Evolutionary conservation across 2,797 vertebrate species (phyloP), one percentile per base, ranked within the genome.

Genomic region (Mustela erminea): DNA sequence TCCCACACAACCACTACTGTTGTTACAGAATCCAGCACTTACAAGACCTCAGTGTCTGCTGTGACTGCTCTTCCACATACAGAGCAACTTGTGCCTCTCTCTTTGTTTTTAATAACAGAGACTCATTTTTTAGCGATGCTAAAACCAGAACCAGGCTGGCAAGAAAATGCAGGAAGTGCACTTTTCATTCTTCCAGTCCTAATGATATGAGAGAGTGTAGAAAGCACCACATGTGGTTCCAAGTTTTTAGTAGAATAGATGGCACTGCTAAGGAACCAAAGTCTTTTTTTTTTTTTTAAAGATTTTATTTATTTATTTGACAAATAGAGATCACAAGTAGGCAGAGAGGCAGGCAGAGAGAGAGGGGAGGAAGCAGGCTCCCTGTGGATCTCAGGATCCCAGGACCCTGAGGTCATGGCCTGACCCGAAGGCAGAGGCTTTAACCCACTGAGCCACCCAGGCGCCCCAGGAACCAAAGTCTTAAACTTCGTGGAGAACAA

Each of bases 1-100:
- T 13, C 5, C 2, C 14, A 77, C 3, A 12, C 2, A 18, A 2
- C 14, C 46, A 9, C 43, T 17, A 2, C n/a, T 43, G 1, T 29
- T 81, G 83, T 32, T 46, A 9, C 35, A 86, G n/a, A 89, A 54
- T 64, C 25, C 0, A 12, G 6, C 4, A 21, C 20, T 21, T 5
- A 6, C 0, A 32, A 32, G 27, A 72, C 13, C 15, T 10, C 4
- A 6, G 13, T 68, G 29, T 64, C 43, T 25, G 20, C 21, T 82
- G 29, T 77, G 5, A 1, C 5, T 72, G 32, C 13, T 85, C 2
- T 86, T 91, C 4, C 5, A 72, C 17, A n/a, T 29, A 64, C 2
- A 80, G 32, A 78, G 46, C 20, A 92, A 3, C 17, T 11, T 54
- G 6, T 43, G 12, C 8, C 54, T 78, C 25, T 41, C 29, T 58